These are phyloP conservation scores for Turritopsis dohrnii DNA, from an alignment of 30 jellyfish, hydroid and myxozoan genomes.

Conservation along the genomic window DNA sequence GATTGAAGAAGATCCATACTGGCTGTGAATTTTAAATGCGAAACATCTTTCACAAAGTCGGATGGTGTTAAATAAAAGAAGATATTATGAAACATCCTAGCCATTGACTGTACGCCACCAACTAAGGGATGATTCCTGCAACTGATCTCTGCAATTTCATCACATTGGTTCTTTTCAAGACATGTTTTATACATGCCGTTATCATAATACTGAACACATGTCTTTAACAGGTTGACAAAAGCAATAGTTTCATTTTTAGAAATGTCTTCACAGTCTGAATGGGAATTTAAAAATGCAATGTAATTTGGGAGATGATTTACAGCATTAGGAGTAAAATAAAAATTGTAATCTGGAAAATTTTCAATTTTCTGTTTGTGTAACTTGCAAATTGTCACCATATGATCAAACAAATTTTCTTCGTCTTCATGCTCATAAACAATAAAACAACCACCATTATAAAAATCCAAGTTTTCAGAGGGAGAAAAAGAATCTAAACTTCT, in stretches of 20 bases:
- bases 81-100: slow-evolving; percentile 26
- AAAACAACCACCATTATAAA: slow-evolving; percentile 30
- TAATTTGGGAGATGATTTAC: slow-evolving; percentile 58
- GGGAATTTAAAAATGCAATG: slow-evolving; percentile 28
- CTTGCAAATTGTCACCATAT: slow-evolving; percentile 46
- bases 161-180: background rate
- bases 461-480: background rate
- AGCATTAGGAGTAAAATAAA: background rate
- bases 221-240: slow-evolving; percentile 33
- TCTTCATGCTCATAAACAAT: slow-evolving; percentile 47
- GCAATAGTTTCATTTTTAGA: slow-evolving; percentile 32
- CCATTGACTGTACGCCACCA: background rate
- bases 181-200: slow-evolving; percentile 46
- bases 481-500: background rate
- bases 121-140: background rate
- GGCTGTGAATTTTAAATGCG: slow-evolving; percentile 21
- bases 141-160: background rate
- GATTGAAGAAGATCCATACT: slow-evolving; percentile 31
- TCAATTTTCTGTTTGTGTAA: slow-evolving; percentile 39
- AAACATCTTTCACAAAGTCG: slow-evolving; percentile 33
- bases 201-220: slow-evolving; percentile 37
- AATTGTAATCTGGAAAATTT: slow-evolving; percentile 16
- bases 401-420: slow-evolving; percentile 39
- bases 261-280: slow-evolving; percentile 40
- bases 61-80: slow-evolving; percentile 49